Percentiles rank a stretch among this genome's conserved stretches.
phyloP scores from a whole-genome alignment of 2,888 invertebrate species.

The Alsophila aescularia region DNA sequence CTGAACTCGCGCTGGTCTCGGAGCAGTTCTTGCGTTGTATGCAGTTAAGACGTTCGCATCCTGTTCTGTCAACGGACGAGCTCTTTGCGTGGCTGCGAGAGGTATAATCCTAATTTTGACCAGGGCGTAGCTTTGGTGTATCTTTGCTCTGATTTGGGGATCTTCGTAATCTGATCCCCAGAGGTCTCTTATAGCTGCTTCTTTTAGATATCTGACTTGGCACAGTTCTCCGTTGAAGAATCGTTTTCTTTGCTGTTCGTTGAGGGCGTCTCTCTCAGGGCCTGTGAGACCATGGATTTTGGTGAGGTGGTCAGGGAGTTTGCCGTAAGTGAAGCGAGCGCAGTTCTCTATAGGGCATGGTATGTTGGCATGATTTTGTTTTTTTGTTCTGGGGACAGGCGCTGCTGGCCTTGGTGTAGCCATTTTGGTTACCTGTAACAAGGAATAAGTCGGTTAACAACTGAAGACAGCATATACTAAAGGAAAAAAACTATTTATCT shows the following conservation, averaged over 20 bases:
- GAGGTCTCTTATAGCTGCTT: constrained; percentile 80
- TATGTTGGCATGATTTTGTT: constrained; percentile 82
- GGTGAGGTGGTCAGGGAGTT: constrained; percentile 79
- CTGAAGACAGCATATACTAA: neutral
- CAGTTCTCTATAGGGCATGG: constrained; percentile 83
- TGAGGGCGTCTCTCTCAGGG: constrained; percentile 76
- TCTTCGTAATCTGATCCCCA: constrained; percentile 81
- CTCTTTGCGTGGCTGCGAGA: constrained; percentile 74
- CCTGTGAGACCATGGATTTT: constrained; percentile 80
- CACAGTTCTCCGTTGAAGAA: constrained; percentile 83
- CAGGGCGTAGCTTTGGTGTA: constrained; percentile 78
- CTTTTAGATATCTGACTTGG: constrained; percentile 79
- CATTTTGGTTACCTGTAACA: constrained; percentile 51
- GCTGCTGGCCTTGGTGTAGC: constrained; percentile 60
- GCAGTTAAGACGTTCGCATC: constrained; percentile 81
- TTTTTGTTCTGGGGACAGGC: constrained; percentile 72
- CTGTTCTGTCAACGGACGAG: constrained; percentile 78
- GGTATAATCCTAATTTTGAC: constrained; percentile 82
- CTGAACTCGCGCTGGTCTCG: constrained; percentile 70
- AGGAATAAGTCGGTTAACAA: neutral
- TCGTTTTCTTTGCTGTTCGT: constrained; percentile 79
- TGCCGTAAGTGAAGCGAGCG: constrained; percentile 80
- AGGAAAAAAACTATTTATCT: no score
- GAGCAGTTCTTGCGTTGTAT: constrained; percentile 80
- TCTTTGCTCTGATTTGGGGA: constrained; percentile 75